These are phyloP conservation scores for Syritta pipiens DNA, from an alignment of 2,888 invertebrate species.

Conservation along the genomic window DNA sequence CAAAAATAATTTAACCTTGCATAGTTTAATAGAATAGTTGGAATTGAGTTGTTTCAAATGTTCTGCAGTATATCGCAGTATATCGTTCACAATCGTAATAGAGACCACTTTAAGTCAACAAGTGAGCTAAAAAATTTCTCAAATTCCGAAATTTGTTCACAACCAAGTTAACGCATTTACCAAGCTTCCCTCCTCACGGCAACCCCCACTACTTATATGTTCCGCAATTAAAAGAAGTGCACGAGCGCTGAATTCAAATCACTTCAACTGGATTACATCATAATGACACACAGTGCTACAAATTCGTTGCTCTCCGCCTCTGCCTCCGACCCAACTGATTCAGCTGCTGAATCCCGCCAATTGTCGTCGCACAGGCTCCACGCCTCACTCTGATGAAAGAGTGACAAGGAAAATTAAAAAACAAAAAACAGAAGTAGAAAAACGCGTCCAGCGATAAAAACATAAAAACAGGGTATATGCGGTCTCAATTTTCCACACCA, in stretches of 20 bases:
- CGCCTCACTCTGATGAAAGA: slow-evolving; percentile 44
- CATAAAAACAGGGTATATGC: slow-evolving; percentile 41
- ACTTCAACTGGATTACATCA: slow-evolving; percentile 32
- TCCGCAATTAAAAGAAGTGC: slow-evolving; percentile 15
- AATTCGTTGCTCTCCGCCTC: slow-evolving; percentile 5
- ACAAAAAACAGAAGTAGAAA: not conserved
- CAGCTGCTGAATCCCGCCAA: slow-evolving; percentile 39
- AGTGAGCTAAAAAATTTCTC: too few species aligned
- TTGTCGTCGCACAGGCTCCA: slow-evolving; percentile 28
- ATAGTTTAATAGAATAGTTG: too few species aligned
- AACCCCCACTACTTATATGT: too few species aligned
- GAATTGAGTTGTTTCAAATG: too few species aligned
- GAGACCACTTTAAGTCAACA: too few species aligned
- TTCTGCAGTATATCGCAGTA: too few species aligned
- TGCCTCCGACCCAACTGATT: slow-evolving; percentile 16
- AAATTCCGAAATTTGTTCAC: too few species aligned
- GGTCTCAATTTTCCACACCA: slow-evolving; percentile 50
- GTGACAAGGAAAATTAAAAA: slow-evolving; percentile 35
- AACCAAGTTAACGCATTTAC: too few species aligned
- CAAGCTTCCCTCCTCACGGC: too few species aligned
- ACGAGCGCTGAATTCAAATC: slow-evolving; percentile 21
- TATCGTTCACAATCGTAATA: too few species aligned
- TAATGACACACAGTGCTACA: slow-evolving; percentile 15
- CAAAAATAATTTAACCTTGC: too few species aligned
- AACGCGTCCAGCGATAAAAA: not conserved